Conservation (phyloP, 2,113 vertebrate species). For the Onychostruthus taczanowskii region DNA sequence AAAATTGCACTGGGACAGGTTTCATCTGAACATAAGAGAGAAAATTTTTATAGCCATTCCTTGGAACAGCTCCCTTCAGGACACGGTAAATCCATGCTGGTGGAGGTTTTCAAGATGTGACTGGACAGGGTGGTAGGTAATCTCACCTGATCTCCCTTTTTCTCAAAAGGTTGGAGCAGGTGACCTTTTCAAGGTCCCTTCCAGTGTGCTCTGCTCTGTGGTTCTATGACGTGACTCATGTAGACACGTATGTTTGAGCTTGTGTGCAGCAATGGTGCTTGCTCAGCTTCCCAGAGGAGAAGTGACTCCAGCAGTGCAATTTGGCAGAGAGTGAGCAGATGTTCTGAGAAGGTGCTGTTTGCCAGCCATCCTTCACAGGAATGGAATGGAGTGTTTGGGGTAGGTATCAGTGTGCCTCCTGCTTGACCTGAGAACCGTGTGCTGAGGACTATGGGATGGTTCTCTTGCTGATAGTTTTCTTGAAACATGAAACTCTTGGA, state of each 20-base stretch:
- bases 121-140: neutral
- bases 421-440: neutral
- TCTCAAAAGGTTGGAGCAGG: neutral
- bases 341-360: neutral
- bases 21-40: neutral
- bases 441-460: neutral
- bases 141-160: neutral
- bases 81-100: rapidly evolving
- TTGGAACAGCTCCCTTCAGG: neutral
- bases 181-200: neutral
- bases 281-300: neutral
- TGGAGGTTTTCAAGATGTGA: neutral
- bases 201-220: rapidly evolving
- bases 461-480: neutral
- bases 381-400: rapidly evolving
- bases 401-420: neutral
- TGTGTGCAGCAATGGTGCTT: neutral
- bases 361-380: neutral
- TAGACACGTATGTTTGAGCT: rapidly evolving
- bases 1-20: neutral
- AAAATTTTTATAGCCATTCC: neutral
- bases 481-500: neutral
- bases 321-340: rapidly evolving
- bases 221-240: neutral
- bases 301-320: neutral